A percentile compares a stretch with the other conserved stretches of the same genome.
phyloP scores from a whole-genome alignment of 2,113 vertebrate genomes.

The Xiphias gladius region DNA sequence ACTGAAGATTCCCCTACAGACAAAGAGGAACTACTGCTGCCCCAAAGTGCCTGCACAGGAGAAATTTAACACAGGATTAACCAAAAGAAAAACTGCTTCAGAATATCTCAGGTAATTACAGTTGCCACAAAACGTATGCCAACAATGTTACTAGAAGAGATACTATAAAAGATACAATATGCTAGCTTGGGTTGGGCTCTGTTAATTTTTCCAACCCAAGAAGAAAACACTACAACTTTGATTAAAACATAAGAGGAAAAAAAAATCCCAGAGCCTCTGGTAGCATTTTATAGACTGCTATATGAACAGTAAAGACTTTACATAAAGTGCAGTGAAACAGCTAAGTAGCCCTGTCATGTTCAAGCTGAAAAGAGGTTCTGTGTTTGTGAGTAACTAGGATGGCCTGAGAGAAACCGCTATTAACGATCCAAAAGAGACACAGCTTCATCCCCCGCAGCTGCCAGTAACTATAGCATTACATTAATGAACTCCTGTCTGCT shows the following conservation, averaged over 20 bases:
- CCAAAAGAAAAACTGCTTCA: not conserved
- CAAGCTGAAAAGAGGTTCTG: not conserved
- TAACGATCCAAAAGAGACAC: not conserved
- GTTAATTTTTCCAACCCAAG: not conserved
- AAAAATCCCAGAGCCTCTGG: no score
- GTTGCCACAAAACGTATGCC: not conserved
- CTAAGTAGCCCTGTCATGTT: not conserved
- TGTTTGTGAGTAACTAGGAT: not conserved
- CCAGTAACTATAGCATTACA: no score
- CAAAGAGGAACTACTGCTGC: constrained; percentile 84
- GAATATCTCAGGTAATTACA: not conserved
- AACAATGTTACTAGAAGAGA: not conserved
- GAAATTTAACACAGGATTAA: not conserved
- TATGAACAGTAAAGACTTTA: not conserved
- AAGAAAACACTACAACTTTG: not conserved
- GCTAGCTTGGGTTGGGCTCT: not conserved
- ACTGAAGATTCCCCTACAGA: constrained; percentile 87
- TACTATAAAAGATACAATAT: not conserved
- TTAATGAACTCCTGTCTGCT: not conserved
- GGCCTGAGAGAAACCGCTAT: not conserved
- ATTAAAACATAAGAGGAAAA: not conserved
- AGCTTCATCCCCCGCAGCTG: not conserved
- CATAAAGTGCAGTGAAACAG: not conserved
- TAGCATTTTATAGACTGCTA: not conserved
- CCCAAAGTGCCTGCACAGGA: constrained; percentile 77